These are phyloP conservation scores for Sialia sialis DNA, from an alignment of 2,113 vertebrate genomes.

Conservation along the genomic window DNA sequence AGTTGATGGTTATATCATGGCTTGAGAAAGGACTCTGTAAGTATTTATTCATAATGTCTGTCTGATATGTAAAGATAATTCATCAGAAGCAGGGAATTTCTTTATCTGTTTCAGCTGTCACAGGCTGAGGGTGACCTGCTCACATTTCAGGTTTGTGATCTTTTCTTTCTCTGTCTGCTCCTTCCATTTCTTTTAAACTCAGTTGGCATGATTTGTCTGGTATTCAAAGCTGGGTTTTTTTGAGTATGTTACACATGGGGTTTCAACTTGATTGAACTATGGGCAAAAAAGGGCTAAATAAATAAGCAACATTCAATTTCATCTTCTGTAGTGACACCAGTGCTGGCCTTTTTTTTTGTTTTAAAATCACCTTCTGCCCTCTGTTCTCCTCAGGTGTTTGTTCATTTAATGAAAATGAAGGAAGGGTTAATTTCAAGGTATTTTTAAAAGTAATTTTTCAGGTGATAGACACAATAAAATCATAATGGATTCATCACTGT, in stretches of 20 bases:
- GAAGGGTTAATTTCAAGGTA: background rate
- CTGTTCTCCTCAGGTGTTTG: background rate
- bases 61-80: too few relatives aligned
- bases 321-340: background rate
- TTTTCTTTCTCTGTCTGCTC: background rate
- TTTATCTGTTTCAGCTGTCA: too few relatives aligned
- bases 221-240: background rate
- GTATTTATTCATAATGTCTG: too few relatives aligned
- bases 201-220: background rate
- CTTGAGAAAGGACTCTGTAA: too few relatives aligned
- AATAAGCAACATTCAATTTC: background rate
- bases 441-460: background rate
- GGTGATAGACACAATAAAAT: background rate
- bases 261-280: background rate
- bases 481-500: background rate
- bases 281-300: background rate
- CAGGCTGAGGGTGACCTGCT: background rate
- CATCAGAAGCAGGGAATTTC: too few relatives aligned
- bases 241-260: background rate
- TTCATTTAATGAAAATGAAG: background rate
- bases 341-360: background rate
- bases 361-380: background rate
- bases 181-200: background rate
- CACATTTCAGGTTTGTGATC: background rate
- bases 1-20: too few relatives aligned